A percentile compares a stretch with the other conserved stretches of the same genome.
Evolutionary conservation across 2,888 invertebrate species (phyloP).

Genomic region (Dicyrtomina minuta): DNA sequence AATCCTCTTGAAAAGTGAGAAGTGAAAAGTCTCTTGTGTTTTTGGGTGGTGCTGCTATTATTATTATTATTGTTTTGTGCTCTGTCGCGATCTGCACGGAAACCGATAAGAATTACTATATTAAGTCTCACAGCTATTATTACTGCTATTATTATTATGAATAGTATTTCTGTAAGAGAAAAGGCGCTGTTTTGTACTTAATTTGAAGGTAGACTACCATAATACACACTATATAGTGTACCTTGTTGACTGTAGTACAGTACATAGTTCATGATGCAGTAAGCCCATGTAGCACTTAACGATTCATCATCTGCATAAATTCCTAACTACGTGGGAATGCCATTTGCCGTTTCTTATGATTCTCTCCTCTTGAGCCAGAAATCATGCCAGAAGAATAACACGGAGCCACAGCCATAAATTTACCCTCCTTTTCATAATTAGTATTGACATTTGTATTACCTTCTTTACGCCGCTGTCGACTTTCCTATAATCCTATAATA

Average conservation of each 20-base stretch:
- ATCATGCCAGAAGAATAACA: no score
- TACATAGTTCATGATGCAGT: no score
- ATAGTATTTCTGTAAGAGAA: no score
- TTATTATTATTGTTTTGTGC: not conserved
- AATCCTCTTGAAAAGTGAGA: not conserved
- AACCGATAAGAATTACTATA: conserved; percentile 9
- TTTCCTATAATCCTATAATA: no score
- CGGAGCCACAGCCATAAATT: not conserved
- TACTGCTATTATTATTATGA: no score
- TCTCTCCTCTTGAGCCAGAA: no score
- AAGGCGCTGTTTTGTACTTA: conserved; percentile 21
- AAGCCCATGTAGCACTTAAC: conserved; percentile 3
- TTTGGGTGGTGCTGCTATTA: not conserved
- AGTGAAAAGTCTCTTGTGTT: not conserved
- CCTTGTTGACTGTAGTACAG: no score
- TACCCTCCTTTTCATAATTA: not conserved
- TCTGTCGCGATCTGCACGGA: not conserved
- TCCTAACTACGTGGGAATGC: conserved; percentile 4
- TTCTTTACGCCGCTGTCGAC: no score
- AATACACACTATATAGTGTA: no score
- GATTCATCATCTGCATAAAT: conserved; percentile 15
- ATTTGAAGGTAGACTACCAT: conserved; percentile 20
- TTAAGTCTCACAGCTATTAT: conserved; percentile 2
- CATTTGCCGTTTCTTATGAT: not conserved
- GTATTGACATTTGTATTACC: conserved; percentile 24